phyloP scores from a whole-genome alignment of 1,140 invertebrate genomes.

The Meloidogyne chitwoodi region DNA sequence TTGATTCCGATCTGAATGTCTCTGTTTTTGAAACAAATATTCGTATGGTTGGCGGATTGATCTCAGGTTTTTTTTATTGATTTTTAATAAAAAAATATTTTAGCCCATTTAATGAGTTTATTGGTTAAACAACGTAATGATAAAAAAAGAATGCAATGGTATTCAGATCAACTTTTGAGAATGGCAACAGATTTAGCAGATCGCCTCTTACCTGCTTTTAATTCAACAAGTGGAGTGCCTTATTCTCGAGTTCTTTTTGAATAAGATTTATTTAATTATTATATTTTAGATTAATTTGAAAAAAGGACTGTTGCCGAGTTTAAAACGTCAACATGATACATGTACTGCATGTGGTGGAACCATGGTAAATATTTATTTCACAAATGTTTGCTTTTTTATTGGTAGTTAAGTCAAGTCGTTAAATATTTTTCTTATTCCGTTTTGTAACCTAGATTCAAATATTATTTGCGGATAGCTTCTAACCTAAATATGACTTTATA shows the following conservation, averaged over 20 bases:
- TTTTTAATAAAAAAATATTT: slow-evolving; percentile 50
- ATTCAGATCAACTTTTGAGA: slow-evolving; percentile 78
- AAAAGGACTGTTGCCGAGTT: slow-evolving; percentile 75
- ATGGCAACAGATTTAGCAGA: slow-evolving; percentile 88
- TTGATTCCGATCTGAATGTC: slow-evolving; percentile 89
- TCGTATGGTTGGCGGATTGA: slow-evolving; percentile 79
- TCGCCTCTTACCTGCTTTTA: slow-evolving; percentile 87
- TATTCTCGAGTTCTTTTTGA: slow-evolving; percentile 73
- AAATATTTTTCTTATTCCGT: not conserved
- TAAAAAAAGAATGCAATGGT: slow-evolving; percentile 76
- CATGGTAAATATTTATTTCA: slow-evolving; percentile 68
- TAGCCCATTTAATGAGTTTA: slow-evolving; percentile 80
- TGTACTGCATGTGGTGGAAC: slow-evolving; percentile 97
- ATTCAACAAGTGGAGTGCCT: slow-evolving; percentile 93
- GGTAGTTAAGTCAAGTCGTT: too few relatives aligned
- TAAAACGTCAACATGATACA: slow-evolving; percentile 74
- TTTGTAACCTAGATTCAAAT: too few relatives aligned
- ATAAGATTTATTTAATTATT: slow-evolving; percentile 9
- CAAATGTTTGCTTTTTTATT: not conserved
- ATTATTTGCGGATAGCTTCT: too few relatives aligned
- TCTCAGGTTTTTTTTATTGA: slow-evolving; percentile 28
- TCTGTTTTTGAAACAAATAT: slow-evolving; percentile 99
- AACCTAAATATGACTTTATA: too few relatives aligned
- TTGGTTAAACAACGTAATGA: slow-evolving; percentile 73
- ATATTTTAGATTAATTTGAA: slow-evolving; percentile 77